Evolutionary conservation across 1,140 invertebrate genomes (phyloP).

Genomic region (Asobara japonica): DNA sequence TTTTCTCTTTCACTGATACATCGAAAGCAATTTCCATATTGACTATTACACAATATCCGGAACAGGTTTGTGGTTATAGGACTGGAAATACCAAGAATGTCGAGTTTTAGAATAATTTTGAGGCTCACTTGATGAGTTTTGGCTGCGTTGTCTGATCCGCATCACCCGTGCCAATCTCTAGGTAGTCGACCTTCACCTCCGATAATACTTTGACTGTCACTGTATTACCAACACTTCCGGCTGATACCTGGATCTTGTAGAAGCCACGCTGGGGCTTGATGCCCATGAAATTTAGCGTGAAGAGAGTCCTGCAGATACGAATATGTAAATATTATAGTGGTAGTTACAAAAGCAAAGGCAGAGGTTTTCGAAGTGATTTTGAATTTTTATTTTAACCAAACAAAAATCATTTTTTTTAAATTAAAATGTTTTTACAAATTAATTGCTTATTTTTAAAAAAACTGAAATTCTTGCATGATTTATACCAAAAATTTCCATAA

Average conservation of each 20-base stretch:
- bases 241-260: conserved; percentile 83
- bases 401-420: too few species aligned
- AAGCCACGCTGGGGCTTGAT: conserved; percentile 83
- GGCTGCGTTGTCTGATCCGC: conserved; percentile 86
- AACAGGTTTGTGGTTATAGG: background rate
- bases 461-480: too few species aligned
- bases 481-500: too few species aligned
- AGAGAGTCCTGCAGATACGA: conserved; percentile 71
- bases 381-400: too few species aligned
- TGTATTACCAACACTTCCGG: conserved; percentile 71
- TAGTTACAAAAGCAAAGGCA: too few species aligned
- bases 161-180: conserved; percentile 91
- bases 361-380: too few species aligned
- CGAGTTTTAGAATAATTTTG: background rate
- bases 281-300: conserved; percentile 82
- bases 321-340: background rate
- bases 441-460: too few species aligned
- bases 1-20: too few species aligned
- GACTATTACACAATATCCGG: too few species aligned
- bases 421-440: too few species aligned
- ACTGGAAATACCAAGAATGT: conserved; percentile 9
- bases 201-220: conserved; percentile 80
- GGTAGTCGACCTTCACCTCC: conserved; percentile 77
- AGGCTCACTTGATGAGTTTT: conserved; percentile 75
- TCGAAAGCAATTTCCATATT: too few species aligned